Evolutionary conservation across 2,888 invertebrate genomes (phyloP).

Genomic region (Apeira syringaria): DNA sequence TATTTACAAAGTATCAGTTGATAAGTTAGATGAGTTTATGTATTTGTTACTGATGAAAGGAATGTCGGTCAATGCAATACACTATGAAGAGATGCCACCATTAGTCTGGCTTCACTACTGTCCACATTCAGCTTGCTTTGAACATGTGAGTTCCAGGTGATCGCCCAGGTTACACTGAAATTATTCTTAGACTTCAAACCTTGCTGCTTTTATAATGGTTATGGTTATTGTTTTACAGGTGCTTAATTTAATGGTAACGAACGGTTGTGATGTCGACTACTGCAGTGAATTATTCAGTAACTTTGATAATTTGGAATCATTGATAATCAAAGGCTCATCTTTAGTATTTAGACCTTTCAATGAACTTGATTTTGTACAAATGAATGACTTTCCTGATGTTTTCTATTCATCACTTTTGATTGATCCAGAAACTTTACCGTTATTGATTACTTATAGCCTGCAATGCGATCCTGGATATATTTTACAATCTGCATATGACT

Average conservation of each 20-base stretch:
- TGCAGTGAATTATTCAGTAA: slow-evolving; percentile 38
- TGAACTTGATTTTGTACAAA: slow-evolving; percentile 17
- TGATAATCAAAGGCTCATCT: background rate
- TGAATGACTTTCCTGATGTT: slow-evolving; percentile 61
- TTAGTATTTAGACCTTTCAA: background rate
- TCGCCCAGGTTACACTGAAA: too few species aligned
- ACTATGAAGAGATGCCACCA: slow-evolving; percentile 69
- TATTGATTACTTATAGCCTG: slow-evolving; percentile 66
- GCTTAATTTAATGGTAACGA: slow-evolving; percentile 62
- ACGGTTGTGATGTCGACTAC: slow-evolving; percentile 73
- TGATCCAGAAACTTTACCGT: slow-evolving; percentile 51
- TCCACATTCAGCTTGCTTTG: slow-evolving; percentile 56
- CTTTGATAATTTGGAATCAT: slow-evolving; percentile 13
- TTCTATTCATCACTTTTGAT: slow-evolving; percentile 62
- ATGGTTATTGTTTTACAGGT: slow-evolving; percentile 51
- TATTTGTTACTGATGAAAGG: slow-evolving; percentile 68
- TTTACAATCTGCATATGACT: slow-evolving; percentile 47
- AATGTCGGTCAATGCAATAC: slow-evolving; percentile 61
- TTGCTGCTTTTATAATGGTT: too few species aligned
- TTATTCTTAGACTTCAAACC: too few species aligned
- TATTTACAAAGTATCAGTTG: slow-evolving; percentile 57
- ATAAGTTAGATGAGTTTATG: slow-evolving; percentile 65
- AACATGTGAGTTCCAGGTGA: slow-evolving; percentile 54
- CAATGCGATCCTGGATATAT: slow-evolving; percentile 64
- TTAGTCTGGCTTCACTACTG: slow-evolving; percentile 68